A percentile compares a stretch with the other conserved stretches of the same genome.
These are phyloP conservation scores for Xestia ashworthii DNA, from an alignment of 2,888 invertebrate species.

Conservation along the genomic window DNA sequence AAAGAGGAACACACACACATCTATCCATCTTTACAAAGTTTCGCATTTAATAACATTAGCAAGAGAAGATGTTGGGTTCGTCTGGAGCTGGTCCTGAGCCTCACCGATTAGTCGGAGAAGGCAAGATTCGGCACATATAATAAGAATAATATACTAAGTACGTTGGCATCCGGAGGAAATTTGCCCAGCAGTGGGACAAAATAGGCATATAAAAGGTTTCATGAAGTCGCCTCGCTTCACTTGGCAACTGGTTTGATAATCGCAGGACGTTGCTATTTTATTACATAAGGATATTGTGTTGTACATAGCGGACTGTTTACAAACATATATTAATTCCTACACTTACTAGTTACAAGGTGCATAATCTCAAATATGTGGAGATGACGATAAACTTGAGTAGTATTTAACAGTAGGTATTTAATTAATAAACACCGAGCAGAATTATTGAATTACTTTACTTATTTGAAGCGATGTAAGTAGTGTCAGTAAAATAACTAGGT, in stretches of 20 bases:
- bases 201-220: background rate
- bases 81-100: background rate
- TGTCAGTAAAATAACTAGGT: background rate
- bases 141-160: too few species aligned
- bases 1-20: too few species aligned
- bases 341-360: background rate
- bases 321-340: background rate
- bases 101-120: background rate
- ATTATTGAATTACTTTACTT: background rate
- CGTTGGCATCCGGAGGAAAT: too few species aligned
- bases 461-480: background rate
- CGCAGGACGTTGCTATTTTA: conserved; percentile 17
- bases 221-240: background rate
- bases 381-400: background rate
- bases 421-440: background rate
- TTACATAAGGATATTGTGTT: background rate
- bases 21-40: too few species aligned
- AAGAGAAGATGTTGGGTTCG: background rate
- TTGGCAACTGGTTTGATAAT: background rate
- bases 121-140: background rate
- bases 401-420: background rate
- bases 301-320: background rate
- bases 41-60: too few species aligned
- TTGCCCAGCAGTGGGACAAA: too few species aligned
- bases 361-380: background rate